A percentile compares a stretch with the other conserved stretches of the same genome.
phyloP scores from a whole-genome alignment of 2,888 invertebrate genomes.

The Ctenicera cuprea region DNA sequence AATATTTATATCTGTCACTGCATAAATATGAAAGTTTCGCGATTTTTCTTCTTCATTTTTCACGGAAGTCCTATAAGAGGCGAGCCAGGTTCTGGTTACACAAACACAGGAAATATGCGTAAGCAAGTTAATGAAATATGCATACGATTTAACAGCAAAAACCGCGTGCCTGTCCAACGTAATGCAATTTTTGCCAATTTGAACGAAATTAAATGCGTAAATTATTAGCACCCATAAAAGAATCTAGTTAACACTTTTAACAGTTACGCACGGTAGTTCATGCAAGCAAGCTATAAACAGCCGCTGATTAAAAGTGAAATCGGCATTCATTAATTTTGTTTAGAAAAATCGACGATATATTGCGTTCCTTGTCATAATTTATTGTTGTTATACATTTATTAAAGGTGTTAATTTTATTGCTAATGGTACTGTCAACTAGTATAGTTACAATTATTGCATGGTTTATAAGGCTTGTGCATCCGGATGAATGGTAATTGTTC shows the following conservation, averaged over 20 bases:
- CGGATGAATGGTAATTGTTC: slow-evolving; percentile 1
- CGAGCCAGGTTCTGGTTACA: slow-evolving; percentile 18
- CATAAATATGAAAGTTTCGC: slow-evolving; percentile 4
- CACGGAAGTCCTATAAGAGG: background rate
- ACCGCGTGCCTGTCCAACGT: slow-evolving; percentile 2
- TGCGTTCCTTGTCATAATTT: background rate
- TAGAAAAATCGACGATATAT: background rate
- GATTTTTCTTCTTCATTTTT: slow-evolving; percentile 2
- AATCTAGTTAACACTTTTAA: background rate
- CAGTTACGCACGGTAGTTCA: background rate
- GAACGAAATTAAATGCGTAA: slow-evolving; percentile 13
- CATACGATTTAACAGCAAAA: slow-evolving; percentile 4
- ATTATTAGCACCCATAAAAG: background rate
- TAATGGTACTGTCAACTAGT: background rate
- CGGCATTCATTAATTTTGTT: background rate
- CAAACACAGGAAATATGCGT: slow-evolving; percentile 34
- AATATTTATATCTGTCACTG: slow-evolving; percentile 16
- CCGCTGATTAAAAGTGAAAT: slow-evolving; percentile 10
- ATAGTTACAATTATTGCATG: background rate
- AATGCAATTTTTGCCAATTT: slow-evolving; percentile 7
- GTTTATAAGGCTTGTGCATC: background rate
- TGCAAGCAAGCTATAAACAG: background rate
- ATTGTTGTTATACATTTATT: background rate
- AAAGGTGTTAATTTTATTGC: slow-evolving; percentile 19
- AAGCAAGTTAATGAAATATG: slow-evolving; percentile 27